Evolutionary conservation across 2,888 invertebrate genomes (phyloP), one percentile per base, ranked within the genome.

Genomic region (Hirtodrosophila duncani): DNA sequence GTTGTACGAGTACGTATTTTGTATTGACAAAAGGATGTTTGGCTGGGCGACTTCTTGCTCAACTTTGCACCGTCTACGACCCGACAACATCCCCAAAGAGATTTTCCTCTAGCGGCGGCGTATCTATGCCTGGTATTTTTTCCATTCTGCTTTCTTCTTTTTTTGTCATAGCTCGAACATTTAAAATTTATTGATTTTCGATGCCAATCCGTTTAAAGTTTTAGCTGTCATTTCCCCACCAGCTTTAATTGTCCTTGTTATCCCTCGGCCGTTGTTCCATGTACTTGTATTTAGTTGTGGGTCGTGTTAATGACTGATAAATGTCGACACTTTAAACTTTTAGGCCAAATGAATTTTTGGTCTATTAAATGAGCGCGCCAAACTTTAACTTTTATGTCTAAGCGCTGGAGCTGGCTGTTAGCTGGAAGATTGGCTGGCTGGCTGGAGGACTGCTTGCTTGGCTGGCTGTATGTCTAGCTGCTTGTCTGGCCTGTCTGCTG

Each of bases 381-480:
- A 67, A 75, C 81, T 79, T 81, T 72, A 77, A 79, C 81, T 79
- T 81, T 72, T 81, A 79, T 81, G 77, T 79, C 81, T 82, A 69
- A 75, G 64, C 80, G 51, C 42, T 44, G 66, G 49, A 46, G 50
- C 61, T 62, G 45, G 38, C 45, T 48, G 52, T 27, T 53, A 34
- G 26, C 46, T 29, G 39, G 58, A n/a, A n/a, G 67, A 63, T 64
- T 63, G 66, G 81, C 69, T 74, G 42, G 62, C 48, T 55, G 66
- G 56, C 62, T 59, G 69, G 48, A 38, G 18, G 50, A 24, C 31
- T 37, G 58, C 26, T 48, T 55, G 31, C 17, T 31, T 62, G 61
- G 13, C 39, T 52, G 41, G 27, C 33, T 46, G 43, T 26, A 36
- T 16, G 34, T 21, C 11, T 44, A 37, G 14, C 24, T 18, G 4